phyloP scores from a whole-genome alignment of 2,888 invertebrate genomes.

The Scotopteryx bipunctaria region DNA sequence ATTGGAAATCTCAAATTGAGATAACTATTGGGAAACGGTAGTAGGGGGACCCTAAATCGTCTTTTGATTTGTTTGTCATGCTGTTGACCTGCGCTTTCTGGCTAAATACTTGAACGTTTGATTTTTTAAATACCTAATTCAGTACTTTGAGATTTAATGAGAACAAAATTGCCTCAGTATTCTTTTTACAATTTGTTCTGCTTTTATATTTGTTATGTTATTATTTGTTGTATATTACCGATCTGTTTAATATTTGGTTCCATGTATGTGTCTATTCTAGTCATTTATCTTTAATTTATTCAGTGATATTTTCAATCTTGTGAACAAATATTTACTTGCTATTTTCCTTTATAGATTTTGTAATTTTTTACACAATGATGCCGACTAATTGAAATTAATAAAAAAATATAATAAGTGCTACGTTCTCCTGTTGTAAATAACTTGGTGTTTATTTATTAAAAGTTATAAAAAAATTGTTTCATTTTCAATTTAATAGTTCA shows the following conservation, averaged over 20 bases:
- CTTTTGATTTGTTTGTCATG: background rate
- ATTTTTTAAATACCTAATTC: background rate
- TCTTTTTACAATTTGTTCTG: background rate
- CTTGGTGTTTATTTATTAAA: conserved; percentile 41
- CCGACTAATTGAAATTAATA: conserved; percentile 38
- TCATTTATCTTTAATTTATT: conserved; percentile 37
- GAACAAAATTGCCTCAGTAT: background rate
- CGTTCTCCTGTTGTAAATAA: conserved; percentile 68
- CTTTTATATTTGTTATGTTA: conserved; percentile 10
- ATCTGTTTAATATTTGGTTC: conserved; percentile 16
- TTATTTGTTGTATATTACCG: conserved; percentile 1
- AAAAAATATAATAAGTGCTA: conserved; percentile 75
- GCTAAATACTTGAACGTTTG: background rate
- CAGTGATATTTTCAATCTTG: background rate
- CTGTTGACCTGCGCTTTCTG: background rate
- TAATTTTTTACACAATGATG: conserved; percentile 20
- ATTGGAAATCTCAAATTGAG: too few species aligned
- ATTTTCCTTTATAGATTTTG: conserved; percentile 12
- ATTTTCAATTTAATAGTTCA: too few species aligned
- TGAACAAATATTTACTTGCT: background rate
- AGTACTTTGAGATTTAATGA: too few species aligned
- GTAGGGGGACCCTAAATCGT: background rate
- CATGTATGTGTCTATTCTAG: conserved; percentile 40
- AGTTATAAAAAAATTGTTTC: conserved; percentile 31
- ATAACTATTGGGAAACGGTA: too few species aligned